Conservation (phyloP, 2,113 vertebrate species). For the Cavia porcellus region DNA sequence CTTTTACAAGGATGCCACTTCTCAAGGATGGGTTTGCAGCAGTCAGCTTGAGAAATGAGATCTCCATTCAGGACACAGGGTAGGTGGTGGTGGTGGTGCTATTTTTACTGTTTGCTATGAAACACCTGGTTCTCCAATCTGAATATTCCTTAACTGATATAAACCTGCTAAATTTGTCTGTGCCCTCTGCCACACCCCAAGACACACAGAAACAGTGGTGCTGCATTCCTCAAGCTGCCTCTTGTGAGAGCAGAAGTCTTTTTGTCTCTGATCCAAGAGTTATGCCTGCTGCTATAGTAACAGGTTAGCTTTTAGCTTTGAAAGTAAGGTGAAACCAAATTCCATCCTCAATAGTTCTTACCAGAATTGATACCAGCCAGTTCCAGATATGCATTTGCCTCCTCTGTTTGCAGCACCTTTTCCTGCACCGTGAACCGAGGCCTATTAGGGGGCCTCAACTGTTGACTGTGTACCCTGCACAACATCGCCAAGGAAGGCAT, state of each 20-base stretch:
- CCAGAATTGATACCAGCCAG: neutral
- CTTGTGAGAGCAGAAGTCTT: neutral
- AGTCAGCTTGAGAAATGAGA: neutral
- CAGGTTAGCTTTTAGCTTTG: neutral
- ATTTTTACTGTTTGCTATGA: neutral
- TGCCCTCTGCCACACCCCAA: neutral
- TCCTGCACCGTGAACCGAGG: neutral
- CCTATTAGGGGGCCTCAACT: neutral
- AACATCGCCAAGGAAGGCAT: neutral
- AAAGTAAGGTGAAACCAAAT: neutral
- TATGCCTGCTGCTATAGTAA: neutral
- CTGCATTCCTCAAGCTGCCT: neutral
- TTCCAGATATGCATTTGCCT: neutral
- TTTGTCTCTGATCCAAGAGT: neutral
- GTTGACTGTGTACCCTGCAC: neutral
- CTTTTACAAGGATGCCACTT: neutral
- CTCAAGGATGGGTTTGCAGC: neutral
- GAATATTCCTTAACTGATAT: neutral
- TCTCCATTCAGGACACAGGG: neutral
- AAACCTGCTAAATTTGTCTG: neutral
- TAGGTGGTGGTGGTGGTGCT: neutral
- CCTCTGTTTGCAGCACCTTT: neutral
- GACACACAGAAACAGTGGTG: neutral
- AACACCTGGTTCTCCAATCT: neutral
- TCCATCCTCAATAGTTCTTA: neutral